Evolutionary conservation across 2,113 vertebrate genomes (phyloP).

Genomic region (Peromyscus californicus): DNA sequence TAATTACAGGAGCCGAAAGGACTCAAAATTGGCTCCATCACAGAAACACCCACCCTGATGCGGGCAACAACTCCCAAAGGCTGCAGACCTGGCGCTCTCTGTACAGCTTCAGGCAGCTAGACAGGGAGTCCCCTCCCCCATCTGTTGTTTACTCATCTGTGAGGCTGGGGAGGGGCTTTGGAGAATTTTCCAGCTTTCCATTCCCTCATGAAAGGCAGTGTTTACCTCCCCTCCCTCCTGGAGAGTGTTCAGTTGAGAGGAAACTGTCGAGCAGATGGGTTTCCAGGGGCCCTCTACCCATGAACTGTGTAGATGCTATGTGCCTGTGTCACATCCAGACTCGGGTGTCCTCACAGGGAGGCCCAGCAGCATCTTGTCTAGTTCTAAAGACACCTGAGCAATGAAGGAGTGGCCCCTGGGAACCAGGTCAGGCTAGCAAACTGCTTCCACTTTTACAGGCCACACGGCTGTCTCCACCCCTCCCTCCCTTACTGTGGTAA

Average conservation of each 20-base stretch:
- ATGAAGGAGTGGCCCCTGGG: fast-evolving
- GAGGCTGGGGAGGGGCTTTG: neutral
- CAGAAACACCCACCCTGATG: neutral
- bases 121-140: neutral
- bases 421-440: neutral
- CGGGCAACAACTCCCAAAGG: neutral
- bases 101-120: neutral
- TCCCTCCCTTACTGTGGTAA: neutral
- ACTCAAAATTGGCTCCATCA: neutral
- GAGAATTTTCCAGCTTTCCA: neutral
- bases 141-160: neutral
- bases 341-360: neutral
- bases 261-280: neutral
- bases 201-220: neutral
- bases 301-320: too few species aligned
- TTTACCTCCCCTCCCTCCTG: neutral
- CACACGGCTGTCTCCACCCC: neutral
- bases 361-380: neutral
- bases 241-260: neutral
- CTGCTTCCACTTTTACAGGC: neutral
- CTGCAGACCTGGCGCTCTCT: neutral
- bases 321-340: too few species aligned
- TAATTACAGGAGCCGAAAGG: neutral
- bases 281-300: neutral
- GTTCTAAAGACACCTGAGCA: neutral